Base-by-base conservation (phyloP, 2,797 vertebrate species). In the Sebastes trivittatus region DNA sequence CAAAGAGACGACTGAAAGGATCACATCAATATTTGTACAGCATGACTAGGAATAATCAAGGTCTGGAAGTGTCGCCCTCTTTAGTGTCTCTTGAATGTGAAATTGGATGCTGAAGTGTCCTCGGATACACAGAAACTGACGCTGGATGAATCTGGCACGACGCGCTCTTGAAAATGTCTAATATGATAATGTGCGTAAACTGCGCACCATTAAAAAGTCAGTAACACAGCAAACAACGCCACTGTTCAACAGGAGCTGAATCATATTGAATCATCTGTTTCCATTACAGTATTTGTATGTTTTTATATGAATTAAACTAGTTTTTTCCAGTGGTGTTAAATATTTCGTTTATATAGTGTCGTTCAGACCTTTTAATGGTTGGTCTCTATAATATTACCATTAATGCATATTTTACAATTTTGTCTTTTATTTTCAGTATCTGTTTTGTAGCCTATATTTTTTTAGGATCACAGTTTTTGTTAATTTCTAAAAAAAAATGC, bases 21-120 rank as follows among this genome's bases (percentile, higher is more conserved):
- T 99, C 98, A 98, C 96, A 94, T 97, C 97, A 97, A 97, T 99
- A 98, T 99, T 99, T 99, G 98, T 95, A 96, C 97, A 98, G 95
- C 97, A 98, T 99, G 98, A 96, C 97, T 97, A 96, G 95, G 97
- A 99, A 99, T 99, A 99, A 97, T 97, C 95, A 97, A 96, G 96
- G 94, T 96, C 36, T 95, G 93, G 95, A 96, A 96, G 90, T 96
- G 95, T 93, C 93, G 89, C 88, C 89, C 90, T 94, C 95, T 96
- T 94, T 91, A 97, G 95, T 91, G 94, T 94, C 97, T 96, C 97
- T 97, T 96, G 94, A 96, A 96, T 96, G 95, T 92, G 95, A 95
- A 96, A 96, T 96, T 96, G 96, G 94, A 93, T 93, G 90, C 93
- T 97, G 92, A 90, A 97, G 96, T 95, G 95, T 92, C 87, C 94